Base-by-base conservation (phyloP, 1,140 invertebrate genomes). In the Trissolcus basalis region DNA sequence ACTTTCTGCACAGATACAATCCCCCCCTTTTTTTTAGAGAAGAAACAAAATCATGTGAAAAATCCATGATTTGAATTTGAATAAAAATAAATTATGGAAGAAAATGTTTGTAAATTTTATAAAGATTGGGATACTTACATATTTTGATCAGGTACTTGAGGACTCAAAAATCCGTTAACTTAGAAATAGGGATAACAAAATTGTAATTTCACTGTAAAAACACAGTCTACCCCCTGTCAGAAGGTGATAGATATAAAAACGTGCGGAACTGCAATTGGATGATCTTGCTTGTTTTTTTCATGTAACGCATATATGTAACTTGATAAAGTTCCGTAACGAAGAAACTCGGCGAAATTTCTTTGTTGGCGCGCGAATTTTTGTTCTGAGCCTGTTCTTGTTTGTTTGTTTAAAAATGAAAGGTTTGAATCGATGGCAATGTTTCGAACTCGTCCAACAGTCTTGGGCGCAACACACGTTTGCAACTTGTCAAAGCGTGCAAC, bases 241-340 rank as follows among this genome's bases (percentile, higher is more conserved):
- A 68, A 4, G 65, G 45, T 67, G 13, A 3, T 11, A 16, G 36
- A 14, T 64, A 55, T 70, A 89, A 72, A 78, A 88, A 90, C 13
- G 89, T 90, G 45, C 89, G 88, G 80, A 90, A 90, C 78, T 90
- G 90, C 59, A 90, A 80, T 79, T 90, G 88, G 51, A 90, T 90
- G 43, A 90, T 90, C 83, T 89, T 87, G 79, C 83, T 87, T 0
- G 82, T 86, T 83, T 86, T 88, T 86, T 82, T 88, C 56, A 81
- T 64, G 84, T 88, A 88, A 87, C 86, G 86, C 87, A 88, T 88
- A 85, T 84, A 87, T 83, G 61, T 67, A 70, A 64, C 53, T 71
- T 71, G n/a, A 27, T 12, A 44, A 44, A 33, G 39, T 16, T 1
- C 13, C 9, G 33, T 13, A n/a, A 4, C 10, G 1, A 39, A 49